These are phyloP conservation scores for Macrosiphum euphorbiae DNA, from an alignment of 2,888 invertebrate species.

Conservation along the genomic window DNA sequence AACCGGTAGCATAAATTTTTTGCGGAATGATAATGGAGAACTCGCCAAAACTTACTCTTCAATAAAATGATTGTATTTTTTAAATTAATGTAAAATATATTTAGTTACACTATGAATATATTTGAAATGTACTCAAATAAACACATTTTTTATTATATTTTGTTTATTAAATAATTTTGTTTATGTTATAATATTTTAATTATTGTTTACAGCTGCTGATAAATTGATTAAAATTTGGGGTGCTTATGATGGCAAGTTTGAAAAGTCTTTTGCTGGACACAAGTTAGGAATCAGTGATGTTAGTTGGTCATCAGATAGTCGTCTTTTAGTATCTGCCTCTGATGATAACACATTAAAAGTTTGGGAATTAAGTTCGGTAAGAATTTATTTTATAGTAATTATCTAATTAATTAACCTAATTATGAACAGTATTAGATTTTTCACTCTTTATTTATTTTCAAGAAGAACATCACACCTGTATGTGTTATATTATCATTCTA, in stretches of 20 bases:
- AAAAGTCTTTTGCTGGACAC: conserved; percentile 97
- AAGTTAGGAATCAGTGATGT: conserved; percentile 99
- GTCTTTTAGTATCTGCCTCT: conserved; percentile 91
- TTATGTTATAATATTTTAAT: conserved; percentile 4
- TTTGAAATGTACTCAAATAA: neutral
- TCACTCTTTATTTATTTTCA: neutral
- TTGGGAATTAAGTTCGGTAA: conserved; percentile 93
- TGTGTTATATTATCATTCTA: neutral
- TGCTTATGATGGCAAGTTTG: conserved; percentile 98
- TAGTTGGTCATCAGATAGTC: conserved; percentile 98
- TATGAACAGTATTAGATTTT: neutral
- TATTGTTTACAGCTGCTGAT: conserved; percentile 84
- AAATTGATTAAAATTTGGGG: conserved; percentile 99
- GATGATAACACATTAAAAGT: conserved; percentile 97
- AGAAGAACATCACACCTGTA: neutral
- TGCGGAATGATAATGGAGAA: neutral
- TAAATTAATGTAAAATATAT: neutral
- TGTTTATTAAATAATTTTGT: conserved; percentile 9
- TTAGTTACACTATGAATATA: neutral
- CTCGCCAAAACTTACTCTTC: neutral
- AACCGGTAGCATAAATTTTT: neutral
- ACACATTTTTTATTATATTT: neutral
- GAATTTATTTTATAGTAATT: conserved; percentile 67
- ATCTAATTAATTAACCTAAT: conserved; percentile 26
- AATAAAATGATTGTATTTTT: neutral